These are phyloP conservation scores for Pterophyllum scalare DNA, from an alignment of 2,113 vertebrate species.

Conservation along the genomic window DNA sequence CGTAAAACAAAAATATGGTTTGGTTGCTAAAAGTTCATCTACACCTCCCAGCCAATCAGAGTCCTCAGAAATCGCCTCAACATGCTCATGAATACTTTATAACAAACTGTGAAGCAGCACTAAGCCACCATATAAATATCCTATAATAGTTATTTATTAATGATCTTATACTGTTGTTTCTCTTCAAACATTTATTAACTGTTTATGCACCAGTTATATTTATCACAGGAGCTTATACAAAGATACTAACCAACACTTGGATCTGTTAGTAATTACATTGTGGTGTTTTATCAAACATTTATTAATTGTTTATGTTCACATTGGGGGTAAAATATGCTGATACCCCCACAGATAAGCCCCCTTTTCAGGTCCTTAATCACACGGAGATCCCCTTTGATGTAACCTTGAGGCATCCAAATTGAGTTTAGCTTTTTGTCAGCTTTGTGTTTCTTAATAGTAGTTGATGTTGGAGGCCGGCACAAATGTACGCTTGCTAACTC, in stretches of 20 bases:
- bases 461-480: fast-evolving
- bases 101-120: not conserved
- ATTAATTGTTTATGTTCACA: not conserved
- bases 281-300: not conserved
- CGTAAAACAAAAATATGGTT: not conserved
- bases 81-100: constrained; percentile 2
- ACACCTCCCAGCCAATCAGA: not conserved
- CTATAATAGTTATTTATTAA: constrained; percentile 8
- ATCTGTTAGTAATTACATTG: not conserved
- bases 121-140: not conserved
- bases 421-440: not conserved
- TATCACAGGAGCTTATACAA: not conserved
- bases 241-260: not conserved
- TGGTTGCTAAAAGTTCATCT: not conserved
- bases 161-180: not conserved
- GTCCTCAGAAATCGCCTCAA: not conserved
- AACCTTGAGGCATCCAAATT: not conserved
- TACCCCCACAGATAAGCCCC: not conserved
- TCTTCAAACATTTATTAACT: not conserved
- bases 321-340: not conserved
- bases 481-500: not conserved
- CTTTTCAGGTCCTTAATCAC: not conserved
- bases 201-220: not conserved
- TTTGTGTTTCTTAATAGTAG: not conserved
- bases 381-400: not conserved